phyloP scores from a whole-genome alignment of 2,113 vertebrate genomes.

The Rhea americana region DNA sequence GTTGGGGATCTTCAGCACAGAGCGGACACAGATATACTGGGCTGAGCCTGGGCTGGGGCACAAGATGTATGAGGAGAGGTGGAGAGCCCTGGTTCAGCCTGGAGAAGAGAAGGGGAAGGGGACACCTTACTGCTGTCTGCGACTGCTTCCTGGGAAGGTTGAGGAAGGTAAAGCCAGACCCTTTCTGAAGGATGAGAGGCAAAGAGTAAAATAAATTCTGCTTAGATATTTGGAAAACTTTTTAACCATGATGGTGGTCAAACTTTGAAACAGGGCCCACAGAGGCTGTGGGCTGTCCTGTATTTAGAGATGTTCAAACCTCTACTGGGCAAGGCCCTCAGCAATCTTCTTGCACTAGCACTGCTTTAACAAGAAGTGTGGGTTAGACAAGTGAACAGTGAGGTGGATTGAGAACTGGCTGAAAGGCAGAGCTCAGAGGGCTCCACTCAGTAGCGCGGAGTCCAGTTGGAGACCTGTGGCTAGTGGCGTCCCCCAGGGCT shows the following conservation, averaged over 20 bases:
- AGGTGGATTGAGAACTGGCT: no score
- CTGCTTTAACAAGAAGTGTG: fast-evolving
- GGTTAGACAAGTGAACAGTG: background rate
- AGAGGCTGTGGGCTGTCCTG: fast-evolving
- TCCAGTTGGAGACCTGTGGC: no score
- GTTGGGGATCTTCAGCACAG: background rate
- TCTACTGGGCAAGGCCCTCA: background rate
- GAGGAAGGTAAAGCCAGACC: background rate
- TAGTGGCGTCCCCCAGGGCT: no score
- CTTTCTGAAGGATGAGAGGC: background rate
- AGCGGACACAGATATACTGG: background rate
- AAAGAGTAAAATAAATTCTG: background rate
- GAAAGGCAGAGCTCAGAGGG: no score
- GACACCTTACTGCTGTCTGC: background rate
- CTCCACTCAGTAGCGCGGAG: no score
- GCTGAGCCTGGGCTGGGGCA: no score
- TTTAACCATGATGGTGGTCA: background rate
- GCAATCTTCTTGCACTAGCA: background rate
- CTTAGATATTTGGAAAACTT: background rate
- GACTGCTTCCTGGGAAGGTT: background rate
- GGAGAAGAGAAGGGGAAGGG: background rate
- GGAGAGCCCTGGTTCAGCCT: background rate
- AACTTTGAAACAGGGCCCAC: background rate
- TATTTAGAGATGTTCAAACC: fast-evolving
- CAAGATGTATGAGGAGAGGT: background rate